Evolutionary conservation across 2,797 vertebrate species (phyloP), one percentile per base, ranked within the genome.

Genomic region (Pygocentrus nattereri): DNA sequence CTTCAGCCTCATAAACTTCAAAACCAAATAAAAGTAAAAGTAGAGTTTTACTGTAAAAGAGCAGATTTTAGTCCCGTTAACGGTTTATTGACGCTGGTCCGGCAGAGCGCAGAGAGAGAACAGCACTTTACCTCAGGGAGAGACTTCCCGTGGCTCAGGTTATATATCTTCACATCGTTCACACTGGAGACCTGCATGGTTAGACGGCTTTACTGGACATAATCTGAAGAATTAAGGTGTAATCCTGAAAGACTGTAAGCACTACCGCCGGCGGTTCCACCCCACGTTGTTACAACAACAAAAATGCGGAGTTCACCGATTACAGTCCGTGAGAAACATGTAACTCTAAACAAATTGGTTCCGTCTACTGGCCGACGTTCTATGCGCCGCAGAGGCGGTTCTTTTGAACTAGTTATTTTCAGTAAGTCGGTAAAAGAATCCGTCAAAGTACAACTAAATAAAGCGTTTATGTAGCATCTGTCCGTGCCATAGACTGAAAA

Each of bases 151-250:
- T 96, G 94, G 79, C 97, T 99, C 49, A 99, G 90, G 73, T 97
- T 98, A 87, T 99, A 99, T 83, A 99, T 96, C 92, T 99, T 99
- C 85, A 99, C 97, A 85, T 99, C 96, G 82, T 99, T 99, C 62
- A 99, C 95, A 84, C 94, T 98, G 5, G 97, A 97, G 15, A 98
- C 95, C 95, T 99, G 98, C 98, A 99, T 1, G 34, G 2, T 70
- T 1, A 30, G 0, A 0, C 0, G 18, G 4, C 12, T 44, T 7
- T 61, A 68, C 78, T 71, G 78, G 61, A 84, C 90, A 92, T 88
- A 87, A 91, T 85, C n/a, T 58, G 19, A 21, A 16, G 1, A 74
- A 38, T 50, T 59, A 0, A 27, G 0, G 4, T 1, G 47, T n/a
- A 19, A 41, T 19, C 38, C 0, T 12, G 64, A 18, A 56, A 7